Conservation (phyloP, 92 coral and sea anemone genomes). For the Pocillopora meandrina region DNA sequence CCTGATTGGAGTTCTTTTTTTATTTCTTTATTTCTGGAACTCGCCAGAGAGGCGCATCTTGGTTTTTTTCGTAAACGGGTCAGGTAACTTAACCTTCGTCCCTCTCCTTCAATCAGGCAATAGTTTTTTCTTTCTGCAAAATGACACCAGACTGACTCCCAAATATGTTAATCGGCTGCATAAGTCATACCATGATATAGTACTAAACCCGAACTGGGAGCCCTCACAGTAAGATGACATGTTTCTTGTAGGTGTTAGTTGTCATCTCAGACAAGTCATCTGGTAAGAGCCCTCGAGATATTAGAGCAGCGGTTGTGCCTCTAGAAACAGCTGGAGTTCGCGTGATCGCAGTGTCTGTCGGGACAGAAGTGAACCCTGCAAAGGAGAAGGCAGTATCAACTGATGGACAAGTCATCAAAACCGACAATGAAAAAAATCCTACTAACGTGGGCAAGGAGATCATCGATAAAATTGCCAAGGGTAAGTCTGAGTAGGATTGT, state of each 20-base stretch:
- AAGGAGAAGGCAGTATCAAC: constrained; percentile 43
- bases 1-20: not conserved
- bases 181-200: not conserved
- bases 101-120: too few relatives aligned
- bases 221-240: not conserved
- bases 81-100: too few relatives aligned
- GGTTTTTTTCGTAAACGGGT: too few relatives aligned
- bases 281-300: constrained; percentile 47
- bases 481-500: constrained; percentile 4
- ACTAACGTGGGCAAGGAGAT: constrained; percentile 59
- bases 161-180: not conserved
- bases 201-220: not conserved
- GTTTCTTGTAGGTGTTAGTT: constrained; percentile 58
- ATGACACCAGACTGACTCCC: too few relatives aligned
- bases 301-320: constrained; percentile 62
- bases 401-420: constrained; percentile 48
- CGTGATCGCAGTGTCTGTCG: constrained; percentile 85
- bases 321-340: constrained; percentile 61
- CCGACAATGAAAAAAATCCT: constrained; percentile 45
- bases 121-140: too few relatives aligned
- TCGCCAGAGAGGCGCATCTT: too few relatives aligned
- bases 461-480: constrained; percentile 54
- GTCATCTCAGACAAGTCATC: constrained; percentile 74
- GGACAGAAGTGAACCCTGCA: constrained; percentile 54
- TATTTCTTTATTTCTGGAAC: too few relatives aligned